Evolutionary conservation across 2,113 vertebrate species (phyloP), one percentile per base, ranked within the genome.

Genomic region (Atherinomorus stipes): DNA sequence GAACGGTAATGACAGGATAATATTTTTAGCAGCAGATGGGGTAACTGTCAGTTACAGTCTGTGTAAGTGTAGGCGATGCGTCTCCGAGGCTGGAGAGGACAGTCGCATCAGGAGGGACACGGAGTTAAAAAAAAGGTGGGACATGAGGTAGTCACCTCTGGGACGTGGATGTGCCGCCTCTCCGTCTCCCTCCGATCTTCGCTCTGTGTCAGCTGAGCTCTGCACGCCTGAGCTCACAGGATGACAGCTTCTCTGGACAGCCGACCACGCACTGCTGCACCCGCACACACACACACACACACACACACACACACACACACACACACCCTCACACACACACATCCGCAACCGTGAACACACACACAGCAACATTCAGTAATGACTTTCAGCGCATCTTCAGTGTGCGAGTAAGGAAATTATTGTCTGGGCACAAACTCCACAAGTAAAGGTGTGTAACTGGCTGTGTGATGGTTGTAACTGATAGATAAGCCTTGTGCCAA

Each of bases 391-490:
- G 26, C 38, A 19, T 4, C 54, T 58, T 34, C 22, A 44, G 54
- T 65, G 58, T 70, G 68, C 64, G 69, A 72, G 72, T 72, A 61
- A 72, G 76, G 66, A 79, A 60, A 56, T 86, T 79, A 90, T 85
- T 88, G 68, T 79, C 81, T 76, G 70, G 70, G 75, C 77, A 80
- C 65, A 88, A 84, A 76, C 71, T 84, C 44, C 71, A 56, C 74
- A 62, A 60, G 61, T 72, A 78, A 79, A 80, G 86, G 75, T 44
- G 78, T 28, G 75, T 72, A 63, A 80, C 80, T 77, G 12, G 25
- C 74, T 69, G 76, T 76, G 64, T 44, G 68, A 26, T 85, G 64
- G 74, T 86, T 89, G 86, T 90, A 88, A 89, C 90, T 90, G 85
- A 92, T 86, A 90, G 88, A 90, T 82, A 76, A 74, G 81, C 81